A percentile compares a stretch with the other conserved stretches of the same genome.
Conservation (phyloP, 2,888 invertebrate genomes). For the Syritta pipiens region DNA sequence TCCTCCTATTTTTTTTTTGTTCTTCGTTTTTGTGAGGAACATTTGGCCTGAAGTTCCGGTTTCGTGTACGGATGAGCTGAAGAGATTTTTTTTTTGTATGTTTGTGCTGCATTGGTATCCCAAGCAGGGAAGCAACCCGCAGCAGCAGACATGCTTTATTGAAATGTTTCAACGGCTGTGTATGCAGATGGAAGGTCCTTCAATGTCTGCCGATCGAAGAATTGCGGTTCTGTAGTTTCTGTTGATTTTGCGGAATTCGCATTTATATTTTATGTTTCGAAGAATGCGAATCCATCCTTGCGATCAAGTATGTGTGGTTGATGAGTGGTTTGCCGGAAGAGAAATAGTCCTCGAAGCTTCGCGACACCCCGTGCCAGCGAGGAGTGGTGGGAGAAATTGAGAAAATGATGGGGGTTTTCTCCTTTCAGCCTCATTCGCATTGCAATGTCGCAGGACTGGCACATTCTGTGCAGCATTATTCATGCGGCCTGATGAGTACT, state of each 20-base stretch:
- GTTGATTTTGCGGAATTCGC: constrained; percentile 26
- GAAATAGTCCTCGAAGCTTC: constrained; percentile 6
- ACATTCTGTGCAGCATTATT: constrained; percentile 18
- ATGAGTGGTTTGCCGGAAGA: constrained; percentile 18
- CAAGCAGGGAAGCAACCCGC: too few relatives aligned
- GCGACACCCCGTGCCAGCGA: constrained; percentile 10
- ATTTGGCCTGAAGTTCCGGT: background rate
- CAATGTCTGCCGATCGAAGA: constrained; percentile 7
- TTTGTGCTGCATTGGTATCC: too few relatives aligned
- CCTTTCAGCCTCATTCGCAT: constrained; percentile 19
- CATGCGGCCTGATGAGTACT: background rate
- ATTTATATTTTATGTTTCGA: constrained; percentile 25
- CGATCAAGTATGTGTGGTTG: background rate
- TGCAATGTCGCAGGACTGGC: constrained; percentile 30
- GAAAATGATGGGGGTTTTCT: constrained; percentile 29
- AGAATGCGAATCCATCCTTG: constrained; percentile 3
- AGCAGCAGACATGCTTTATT: constrained; percentile 15
- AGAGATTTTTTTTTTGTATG: constrained; percentile 3
- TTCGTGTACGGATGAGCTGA: background rate
- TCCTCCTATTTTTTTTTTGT: background rate
- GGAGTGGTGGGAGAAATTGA: constrained; percentile 54
- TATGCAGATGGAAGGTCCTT: too few relatives aligned
- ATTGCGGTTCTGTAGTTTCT: constrained; percentile 1
- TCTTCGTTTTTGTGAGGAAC: background rate
- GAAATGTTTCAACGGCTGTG: constrained; percentile 13